Conservation (phyloP, 2,888 invertebrate species). For the Choreutis nemorana region DNA sequence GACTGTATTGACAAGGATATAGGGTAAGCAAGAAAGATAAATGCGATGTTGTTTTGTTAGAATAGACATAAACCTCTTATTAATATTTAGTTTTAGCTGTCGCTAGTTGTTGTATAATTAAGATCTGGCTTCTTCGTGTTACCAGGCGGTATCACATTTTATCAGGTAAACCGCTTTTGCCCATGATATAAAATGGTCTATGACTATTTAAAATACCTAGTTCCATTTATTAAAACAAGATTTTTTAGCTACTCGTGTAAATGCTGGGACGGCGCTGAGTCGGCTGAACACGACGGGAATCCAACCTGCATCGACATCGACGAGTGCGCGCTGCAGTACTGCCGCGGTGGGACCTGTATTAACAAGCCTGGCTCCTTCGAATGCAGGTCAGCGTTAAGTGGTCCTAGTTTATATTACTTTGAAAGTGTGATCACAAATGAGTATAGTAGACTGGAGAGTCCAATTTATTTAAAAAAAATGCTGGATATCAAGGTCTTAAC, state of each 20-base stretch:
- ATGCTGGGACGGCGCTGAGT: slow-evolving; percentile 75
- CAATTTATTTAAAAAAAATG: too few species aligned
- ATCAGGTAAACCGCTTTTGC: too few species aligned
- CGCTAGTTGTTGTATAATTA: too few species aligned
- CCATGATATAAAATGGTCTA: too few species aligned
- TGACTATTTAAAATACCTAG: too few species aligned
- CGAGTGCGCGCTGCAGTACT: slow-evolving; percentile 81
- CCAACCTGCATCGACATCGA: slow-evolving; percentile 75
- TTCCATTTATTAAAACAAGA: not conserved
- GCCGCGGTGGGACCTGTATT: slow-evolving; percentile 75
- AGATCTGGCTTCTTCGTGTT: too few species aligned
- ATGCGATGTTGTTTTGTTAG: not conserved
- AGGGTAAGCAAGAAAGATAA: slow-evolving; percentile 41
- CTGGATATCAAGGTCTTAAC: too few species aligned
- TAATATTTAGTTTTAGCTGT: too few species aligned
- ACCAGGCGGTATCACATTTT: too few species aligned
- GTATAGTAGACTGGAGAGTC: too few species aligned
- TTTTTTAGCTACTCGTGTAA: slow-evolving; percentile 74
- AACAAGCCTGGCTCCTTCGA: slow-evolving; percentile 78
- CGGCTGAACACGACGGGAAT: slow-evolving; percentile 44
- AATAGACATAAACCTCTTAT: not conserved
- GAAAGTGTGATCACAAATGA: too few species aligned
- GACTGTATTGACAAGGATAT: slow-evolving; percentile 76
- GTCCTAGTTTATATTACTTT: not conserved
- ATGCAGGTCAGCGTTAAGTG: slow-evolving; percentile 50